These are phyloP conservation scores for Campylomormyrus tamandua DNA, from an alignment of 2,113 vertebrate species.

Conservation along the genomic window DNA sequence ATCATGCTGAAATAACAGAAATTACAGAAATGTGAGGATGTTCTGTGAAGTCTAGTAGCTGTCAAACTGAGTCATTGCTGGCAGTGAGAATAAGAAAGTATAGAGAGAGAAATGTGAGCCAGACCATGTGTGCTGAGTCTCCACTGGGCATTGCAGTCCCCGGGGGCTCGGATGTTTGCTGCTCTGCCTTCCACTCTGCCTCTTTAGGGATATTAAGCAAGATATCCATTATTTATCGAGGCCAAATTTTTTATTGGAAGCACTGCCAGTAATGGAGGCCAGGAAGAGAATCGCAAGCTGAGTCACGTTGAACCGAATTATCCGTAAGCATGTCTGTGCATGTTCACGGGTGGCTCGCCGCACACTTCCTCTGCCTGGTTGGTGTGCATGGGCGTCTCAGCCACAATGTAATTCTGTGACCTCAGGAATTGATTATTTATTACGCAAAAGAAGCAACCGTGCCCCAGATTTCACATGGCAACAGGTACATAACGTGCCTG, in stretches of 20 bases:
- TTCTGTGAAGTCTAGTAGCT: not conserved
- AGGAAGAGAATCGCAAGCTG: not conserved
- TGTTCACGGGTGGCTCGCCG: not conserved
- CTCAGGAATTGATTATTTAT: not conserved
- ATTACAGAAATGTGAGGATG: not conserved
- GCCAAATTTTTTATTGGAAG: not conserved
- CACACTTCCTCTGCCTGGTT: not conserved
- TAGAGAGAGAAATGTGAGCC: not conserved
- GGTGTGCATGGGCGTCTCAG: not conserved
- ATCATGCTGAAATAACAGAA: not conserved
- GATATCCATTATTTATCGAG: constrained; percentile 17
- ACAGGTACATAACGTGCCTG: not conserved
- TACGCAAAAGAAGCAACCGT: not conserved
- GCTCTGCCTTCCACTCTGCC: not conserved
- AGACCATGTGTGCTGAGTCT: not conserved
- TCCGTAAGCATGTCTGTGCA: not conserved
- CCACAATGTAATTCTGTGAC: not conserved
- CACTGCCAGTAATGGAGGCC: not conserved
- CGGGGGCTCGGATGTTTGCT: not conserved
- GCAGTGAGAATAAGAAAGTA: too few relatives aligned
- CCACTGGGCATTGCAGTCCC: not conserved
- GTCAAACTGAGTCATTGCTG: not conserved
- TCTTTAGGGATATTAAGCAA: constrained; percentile 18
- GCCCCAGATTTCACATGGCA: not conserved
- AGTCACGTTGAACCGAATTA: not conserved